A percentile compares a stretch with the other conserved stretches of the same genome.
phyloP scores from a whole-genome alignment of 2,797 vertebrate genomes.

The Austrolebias charrua region DNA sequence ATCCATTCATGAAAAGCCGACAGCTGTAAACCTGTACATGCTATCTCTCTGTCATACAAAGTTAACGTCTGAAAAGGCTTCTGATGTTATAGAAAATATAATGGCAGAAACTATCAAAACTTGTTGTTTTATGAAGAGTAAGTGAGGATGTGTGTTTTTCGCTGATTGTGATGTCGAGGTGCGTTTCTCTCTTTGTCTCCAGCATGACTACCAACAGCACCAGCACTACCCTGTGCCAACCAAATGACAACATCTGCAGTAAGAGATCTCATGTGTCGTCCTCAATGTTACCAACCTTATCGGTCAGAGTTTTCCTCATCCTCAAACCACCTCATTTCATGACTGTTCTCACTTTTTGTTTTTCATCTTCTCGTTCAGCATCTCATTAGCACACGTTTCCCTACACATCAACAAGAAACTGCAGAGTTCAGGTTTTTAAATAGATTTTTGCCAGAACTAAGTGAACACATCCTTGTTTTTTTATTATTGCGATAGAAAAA shows the following conservation, averaged over 20 bases:
- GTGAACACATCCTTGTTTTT: no score
- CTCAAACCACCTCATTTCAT: background rate
- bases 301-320: background rate
- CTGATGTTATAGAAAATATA: background rate
- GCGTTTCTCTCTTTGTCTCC: conserved; percentile 34
- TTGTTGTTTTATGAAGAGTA: background rate
- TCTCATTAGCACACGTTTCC: no score
- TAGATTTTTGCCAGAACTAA: no score
- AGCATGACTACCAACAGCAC: conserved; percentile 76
- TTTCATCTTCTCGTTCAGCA: background rate
- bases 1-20: no score
- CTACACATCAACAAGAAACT: background rate
- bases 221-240: conserved; percentile 40
- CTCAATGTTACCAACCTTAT: no score
- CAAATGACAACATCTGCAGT: conserved; percentile 71
- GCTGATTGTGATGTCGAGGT: conserved; percentile 22
- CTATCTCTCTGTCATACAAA: no score
- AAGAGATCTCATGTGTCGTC: conserved; percentile 37
- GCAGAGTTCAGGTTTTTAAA: no score
- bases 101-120: no score
- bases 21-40: no score
- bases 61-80: conserved; percentile 23
- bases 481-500: no score
- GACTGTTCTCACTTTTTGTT: background rate
- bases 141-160: conserved; percentile 35